phyloP scores from a whole-genome alignment of 2,888 invertebrate species.

The Drosophila flavopinicola region DNA sequence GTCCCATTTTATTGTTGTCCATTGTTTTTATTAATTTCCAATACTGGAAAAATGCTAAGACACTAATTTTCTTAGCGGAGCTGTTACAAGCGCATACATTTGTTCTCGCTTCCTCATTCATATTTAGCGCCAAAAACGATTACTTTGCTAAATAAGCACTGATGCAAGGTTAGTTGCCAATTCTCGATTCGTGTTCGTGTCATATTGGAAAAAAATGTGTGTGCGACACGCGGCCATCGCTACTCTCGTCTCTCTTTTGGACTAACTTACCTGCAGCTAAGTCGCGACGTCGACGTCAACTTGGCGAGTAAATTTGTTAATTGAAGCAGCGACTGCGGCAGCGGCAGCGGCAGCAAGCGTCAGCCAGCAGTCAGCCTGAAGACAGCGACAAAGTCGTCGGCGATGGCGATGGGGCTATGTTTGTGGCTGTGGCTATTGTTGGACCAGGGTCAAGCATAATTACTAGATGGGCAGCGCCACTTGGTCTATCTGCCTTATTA shows the following conservation, averaged over 20 bases:
- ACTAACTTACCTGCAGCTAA: slow-evolving; percentile 62
- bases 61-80: too few relatives aligned
- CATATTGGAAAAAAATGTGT: neutral
- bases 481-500: slow-evolving; percentile 34
- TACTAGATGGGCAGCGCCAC: slow-evolving; percentile 51
- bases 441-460: slow-evolving; percentile 81
- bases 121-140: too few relatives aligned
- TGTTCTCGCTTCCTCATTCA: too few relatives aligned
- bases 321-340: slow-evolving; percentile 47
- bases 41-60: too few relatives aligned
- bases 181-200: neutral
- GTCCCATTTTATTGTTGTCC: too few relatives aligned
- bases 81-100: too few relatives aligned
- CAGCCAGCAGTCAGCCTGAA: slow-evolving; percentile 47
- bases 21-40: too few relatives aligned
- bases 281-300: slow-evolving; percentile 48
- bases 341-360: slow-evolving; percentile 14
- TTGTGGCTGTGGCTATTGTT: slow-evolving; percentile 62
- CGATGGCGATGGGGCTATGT: slow-evolving; percentile 41
- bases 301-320: slow-evolving; percentile 60
- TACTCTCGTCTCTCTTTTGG: slow-evolving; percentile 1
- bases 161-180: too few relatives aligned
- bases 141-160: too few relatives aligned
- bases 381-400: slow-evolving; percentile 57
- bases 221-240: slow-evolving; percentile 4